These are phyloP conservation scores for Apotomis betuletana DNA, from an alignment of 2,888 invertebrate genomes.

Conservation along the genomic window DNA sequence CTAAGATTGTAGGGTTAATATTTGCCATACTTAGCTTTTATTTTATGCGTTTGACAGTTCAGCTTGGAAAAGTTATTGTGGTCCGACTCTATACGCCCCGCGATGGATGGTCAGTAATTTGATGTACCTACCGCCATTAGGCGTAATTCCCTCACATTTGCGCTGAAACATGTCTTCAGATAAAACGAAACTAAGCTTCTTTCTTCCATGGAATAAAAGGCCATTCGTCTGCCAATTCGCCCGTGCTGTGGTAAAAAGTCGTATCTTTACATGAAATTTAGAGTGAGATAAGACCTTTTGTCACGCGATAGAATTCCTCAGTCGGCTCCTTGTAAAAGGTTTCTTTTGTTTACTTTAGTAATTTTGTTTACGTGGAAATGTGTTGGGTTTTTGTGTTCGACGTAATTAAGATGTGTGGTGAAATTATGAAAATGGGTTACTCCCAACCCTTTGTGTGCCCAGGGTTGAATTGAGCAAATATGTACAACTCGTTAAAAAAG, in stretches of 20 bases:
- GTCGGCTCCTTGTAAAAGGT: neutral
- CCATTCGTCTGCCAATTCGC: constrained; percentile 8
- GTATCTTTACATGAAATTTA: no score
- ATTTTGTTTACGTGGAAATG: constrained; percentile 15
- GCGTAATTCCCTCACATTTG: constrained; percentile 16
- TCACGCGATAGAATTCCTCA: no score
- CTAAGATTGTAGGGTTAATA: no score
- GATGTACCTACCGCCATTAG: neutral
- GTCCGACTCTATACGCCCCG: no score
- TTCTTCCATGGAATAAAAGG: neutral
- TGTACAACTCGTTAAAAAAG: no score
- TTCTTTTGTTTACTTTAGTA: constrained; percentile 15
- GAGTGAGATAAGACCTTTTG: no score
- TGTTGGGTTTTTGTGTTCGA: neutral
- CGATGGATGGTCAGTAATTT: neutral
- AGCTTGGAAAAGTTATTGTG: no score
- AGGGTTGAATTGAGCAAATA: no score
- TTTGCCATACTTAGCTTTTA: no score
- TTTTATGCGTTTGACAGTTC: no score
- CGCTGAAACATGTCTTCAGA: neutral
- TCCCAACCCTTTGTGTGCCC: no score
- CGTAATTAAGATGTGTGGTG: neutral
- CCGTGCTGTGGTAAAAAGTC: neutral
- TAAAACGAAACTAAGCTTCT: neutral
- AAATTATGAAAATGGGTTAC: neutral